Evolutionary conservation across 2,797 vertebrate species (phyloP).

Genomic region (Esox masquinongy): DNA sequence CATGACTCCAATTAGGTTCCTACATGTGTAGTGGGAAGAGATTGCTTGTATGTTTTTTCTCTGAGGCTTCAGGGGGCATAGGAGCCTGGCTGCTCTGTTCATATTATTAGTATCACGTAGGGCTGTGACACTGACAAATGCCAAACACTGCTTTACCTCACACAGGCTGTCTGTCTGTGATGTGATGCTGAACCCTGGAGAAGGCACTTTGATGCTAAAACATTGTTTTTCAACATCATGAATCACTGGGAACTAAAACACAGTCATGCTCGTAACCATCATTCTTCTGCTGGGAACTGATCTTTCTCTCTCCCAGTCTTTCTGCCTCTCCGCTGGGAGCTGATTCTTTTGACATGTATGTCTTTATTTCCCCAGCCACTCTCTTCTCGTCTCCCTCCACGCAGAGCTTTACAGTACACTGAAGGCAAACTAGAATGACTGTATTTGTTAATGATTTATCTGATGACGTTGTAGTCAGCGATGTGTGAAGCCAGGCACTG

Average conservation of each 20-base stretch:
- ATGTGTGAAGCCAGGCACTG: neutral
- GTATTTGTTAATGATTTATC: neutral
- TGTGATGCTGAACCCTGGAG: neutral
- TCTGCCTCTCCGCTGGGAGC: neutral
- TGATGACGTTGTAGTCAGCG: neutral
- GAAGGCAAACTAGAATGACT: neutral
- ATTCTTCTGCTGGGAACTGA: neutral
- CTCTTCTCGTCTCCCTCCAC: neutral
- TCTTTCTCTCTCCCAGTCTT: neutral
- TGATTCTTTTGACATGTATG: neutral
- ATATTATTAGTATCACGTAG: neutral
- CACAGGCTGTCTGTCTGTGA: neutral
- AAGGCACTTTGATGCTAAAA: too few species aligned
- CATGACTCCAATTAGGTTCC: too few species aligned
- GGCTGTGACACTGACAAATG: constrained; percentile 6
- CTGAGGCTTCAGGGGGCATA: too few species aligned
- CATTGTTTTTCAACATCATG: too few species aligned
- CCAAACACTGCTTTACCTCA: neutral
- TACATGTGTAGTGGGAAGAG: neutral
- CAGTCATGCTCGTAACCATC: neutral
- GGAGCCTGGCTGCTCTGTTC: neutral
- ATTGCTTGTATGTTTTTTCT: neutral
- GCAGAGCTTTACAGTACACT: neutral
- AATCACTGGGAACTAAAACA: too few species aligned
- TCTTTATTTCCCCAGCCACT: neutral